phyloP scores from a whole-genome alignment of 2,797 vertebrate species.

The Caiman crocodilus region DNA sequence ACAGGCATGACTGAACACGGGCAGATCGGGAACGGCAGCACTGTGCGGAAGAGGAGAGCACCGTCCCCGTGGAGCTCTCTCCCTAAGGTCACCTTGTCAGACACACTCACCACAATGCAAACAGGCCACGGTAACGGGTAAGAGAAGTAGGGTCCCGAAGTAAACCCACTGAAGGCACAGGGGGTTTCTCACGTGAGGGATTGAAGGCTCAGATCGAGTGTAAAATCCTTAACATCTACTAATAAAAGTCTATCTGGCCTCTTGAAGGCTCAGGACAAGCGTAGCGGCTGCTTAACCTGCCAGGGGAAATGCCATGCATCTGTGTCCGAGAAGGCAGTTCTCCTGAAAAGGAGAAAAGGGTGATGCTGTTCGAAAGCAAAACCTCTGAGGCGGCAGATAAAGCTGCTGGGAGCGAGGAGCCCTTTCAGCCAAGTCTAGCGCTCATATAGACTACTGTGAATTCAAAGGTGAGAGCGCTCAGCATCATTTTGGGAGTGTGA shows the following conservation, averaged over 20 bases:
- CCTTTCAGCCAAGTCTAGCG: fast-evolving
- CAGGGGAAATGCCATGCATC: too few species aligned
- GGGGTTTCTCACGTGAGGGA: neutral
- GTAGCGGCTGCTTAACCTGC: too few species aligned
- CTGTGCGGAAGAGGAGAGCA: neutral
- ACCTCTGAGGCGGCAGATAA: fast-evolving
- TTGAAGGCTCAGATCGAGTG: too few species aligned
- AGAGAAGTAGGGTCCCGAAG: neutral
- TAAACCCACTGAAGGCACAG: too few species aligned
- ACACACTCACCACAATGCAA: neutral
- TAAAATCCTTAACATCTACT: too few species aligned
- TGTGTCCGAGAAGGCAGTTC: too few species aligned
- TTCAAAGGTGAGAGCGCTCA: neutral
- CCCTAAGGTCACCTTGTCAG: too few species aligned
- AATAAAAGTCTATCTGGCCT: too few species aligned
- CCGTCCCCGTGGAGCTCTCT: too few species aligned
- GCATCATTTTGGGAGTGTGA: fast-evolving
- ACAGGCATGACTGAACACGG: fast-evolving
- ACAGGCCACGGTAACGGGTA: neutral
- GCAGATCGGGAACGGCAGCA: neutral
- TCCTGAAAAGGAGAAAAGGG: neutral
- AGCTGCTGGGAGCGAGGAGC: fast-evolving
- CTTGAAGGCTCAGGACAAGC: too few species aligned
- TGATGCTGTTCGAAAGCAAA: fast-evolving
- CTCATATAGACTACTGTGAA: neutral